Evolutionary conservation across 2,888 invertebrate genomes (phyloP), one percentile per base, ranked within the genome.

Genomic region (Perdita meconis): DNA sequence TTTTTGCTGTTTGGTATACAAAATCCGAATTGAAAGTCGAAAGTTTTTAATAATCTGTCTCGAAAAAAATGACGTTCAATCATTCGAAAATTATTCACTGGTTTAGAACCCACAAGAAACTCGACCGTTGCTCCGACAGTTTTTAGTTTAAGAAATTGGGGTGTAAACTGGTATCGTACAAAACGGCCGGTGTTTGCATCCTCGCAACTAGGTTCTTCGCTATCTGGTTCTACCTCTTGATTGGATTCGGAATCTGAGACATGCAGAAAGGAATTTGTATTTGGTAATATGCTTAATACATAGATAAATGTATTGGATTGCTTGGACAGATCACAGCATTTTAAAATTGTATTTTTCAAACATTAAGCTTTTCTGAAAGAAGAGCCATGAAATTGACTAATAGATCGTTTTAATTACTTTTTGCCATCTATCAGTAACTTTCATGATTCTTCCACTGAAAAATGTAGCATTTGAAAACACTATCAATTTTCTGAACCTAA

Each of bases 21-120:
- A 93, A 98, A 99, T 56, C 99, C 99, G 94, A 99, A 99, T 93
- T 99, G 98, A 94, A 99, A 99, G 92, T 99, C 99, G 93, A 99
- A 99, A 10, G 98, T 98, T 93, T 99, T 99, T 67, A 99, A 94
- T 80, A 98, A 93, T 72, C 96, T 96, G 88, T 99, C 98, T 73
- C 97, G 94, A 93, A 98, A 99, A 94, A 97, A 99, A 93, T 99
- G 99, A 56, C 98, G 95, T 92, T 99, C 99, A 87, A 99, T 98
- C 99, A 99, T 99, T 67, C 99, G 95, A 93, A 99, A 99, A 92
- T 98, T 97, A 91, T 96, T 97, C 1, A 99, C 97, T 34, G 98
- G 97, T 86, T 96, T 95, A 79, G 96, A 95, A 24, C 99, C 99
- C 26, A 99, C 98, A 10, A 98, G 97, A 92, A 99, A 99, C 93